phyloP scores from a whole-genome alignment of 2,797 vertebrate genomes.

The Gymnoscopelus microlampas region DNA sequence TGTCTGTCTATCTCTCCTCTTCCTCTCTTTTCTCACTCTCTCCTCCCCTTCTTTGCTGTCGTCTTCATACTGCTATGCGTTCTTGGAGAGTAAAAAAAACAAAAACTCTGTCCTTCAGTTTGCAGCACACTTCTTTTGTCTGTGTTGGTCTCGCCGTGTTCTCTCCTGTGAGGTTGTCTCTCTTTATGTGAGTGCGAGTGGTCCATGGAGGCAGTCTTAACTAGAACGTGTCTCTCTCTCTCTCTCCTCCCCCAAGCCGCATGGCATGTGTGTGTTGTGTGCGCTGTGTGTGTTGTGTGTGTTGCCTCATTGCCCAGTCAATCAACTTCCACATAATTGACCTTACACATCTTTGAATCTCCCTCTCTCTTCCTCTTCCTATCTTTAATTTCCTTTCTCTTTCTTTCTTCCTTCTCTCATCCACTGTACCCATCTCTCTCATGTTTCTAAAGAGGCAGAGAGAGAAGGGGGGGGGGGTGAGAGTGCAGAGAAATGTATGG shows the following conservation, averaged over 20 bases:
- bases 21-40: slow-evolving; percentile 26
- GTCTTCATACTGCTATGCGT: too few species aligned
- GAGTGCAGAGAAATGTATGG: too few species aligned
- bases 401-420: slow-evolving; percentile 7
- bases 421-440: neutral
- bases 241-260: slow-evolving; percentile 41
- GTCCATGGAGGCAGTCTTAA: slow-evolving; percentile 54
- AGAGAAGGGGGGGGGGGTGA: neutral
- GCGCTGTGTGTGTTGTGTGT: slow-evolving; percentile 5
- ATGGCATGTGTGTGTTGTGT: slow-evolving; percentile 35
- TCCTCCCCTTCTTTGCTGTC: slow-evolving; percentile 16
- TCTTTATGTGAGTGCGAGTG: slow-evolving; percentile 54
- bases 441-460: neutral
- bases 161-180: slow-evolving; percentile 33
- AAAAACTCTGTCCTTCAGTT: slow-evolving; percentile 27
- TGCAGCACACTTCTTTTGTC: slow-evolving; percentile 28
- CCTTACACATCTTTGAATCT: slow-evolving; percentile 3
- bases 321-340: slow-evolving; percentile 30
- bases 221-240: slow-evolving; percentile 35
- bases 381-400: slow-evolving; percentile 21
- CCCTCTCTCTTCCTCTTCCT: neutral
- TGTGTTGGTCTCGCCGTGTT: slow-evolving; percentile 10
- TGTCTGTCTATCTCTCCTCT: slow-evolving; percentile 31
- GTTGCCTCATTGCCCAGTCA: slow-evolving; percentile 28
- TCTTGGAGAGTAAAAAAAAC: neutral